Base-by-base conservation (phyloP, 2,797 vertebrate genomes). In the Brachyalestes nurse region DNA sequence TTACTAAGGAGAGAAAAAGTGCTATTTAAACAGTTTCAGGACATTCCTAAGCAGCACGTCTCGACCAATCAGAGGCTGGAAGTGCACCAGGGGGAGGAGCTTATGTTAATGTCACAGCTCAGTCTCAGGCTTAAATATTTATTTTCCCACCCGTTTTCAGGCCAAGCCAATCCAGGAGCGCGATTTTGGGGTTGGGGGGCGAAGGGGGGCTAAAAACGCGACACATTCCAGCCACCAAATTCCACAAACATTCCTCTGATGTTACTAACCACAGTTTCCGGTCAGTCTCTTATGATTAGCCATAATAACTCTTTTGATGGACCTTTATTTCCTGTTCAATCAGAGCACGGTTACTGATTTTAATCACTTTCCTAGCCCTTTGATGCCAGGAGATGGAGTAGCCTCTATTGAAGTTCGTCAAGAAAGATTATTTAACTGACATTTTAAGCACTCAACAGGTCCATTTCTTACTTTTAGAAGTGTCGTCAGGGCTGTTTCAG, bases 21-120 rank as follows among this genome's bases (percentile, higher is more conserved):
- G 90, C 91, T 91, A 92, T 97, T 97, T 99, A 97, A 98, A 96
- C 96, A 93, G 92, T 93, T 94, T 92, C 93, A 89, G 91, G 92
- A 86, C 95, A 96, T 97, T 97, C 96, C 96, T 95, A 90, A 92
- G 93, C 6, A 90, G 83, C 85, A 79, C 81, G 78, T 77, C 83
- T 91, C 93, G 87, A 88, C 97, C 97, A 99, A 98, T 98, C 94
- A 93, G 89, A 88, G 75, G 75, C 90, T 82, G 88, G 84, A 78
- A 89, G 92, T 92, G 93, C 94, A 93, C 91, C 51, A 90, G 91
- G 93, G 92, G 94, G 94, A 91, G 89, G 95, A 90, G 92, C 92
- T 93, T 90, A 90, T 90, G 89, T 88, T 90, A 88, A 88, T 89
- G 80, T 89, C 85, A 89, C 89, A 87, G 84, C 82, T 81, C 80